Conservation (phyloP, 2,888 invertebrate genomes). For the Brachyptera putata region DNA sequence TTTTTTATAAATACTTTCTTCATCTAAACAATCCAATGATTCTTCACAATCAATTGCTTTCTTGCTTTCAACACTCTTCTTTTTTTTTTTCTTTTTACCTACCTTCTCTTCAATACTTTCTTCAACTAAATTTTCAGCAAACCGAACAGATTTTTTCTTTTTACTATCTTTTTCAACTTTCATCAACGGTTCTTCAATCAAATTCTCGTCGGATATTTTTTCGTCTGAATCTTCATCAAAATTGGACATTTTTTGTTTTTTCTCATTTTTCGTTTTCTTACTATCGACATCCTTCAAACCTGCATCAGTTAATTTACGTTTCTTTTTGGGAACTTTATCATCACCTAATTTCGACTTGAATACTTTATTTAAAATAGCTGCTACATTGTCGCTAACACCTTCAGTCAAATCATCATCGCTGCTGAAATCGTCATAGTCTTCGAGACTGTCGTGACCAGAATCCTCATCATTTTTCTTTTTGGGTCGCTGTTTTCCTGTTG, state of each 20-base stretch:
- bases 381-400: neutral
- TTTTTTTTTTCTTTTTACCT: no score
- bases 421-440: no score
- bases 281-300: slow-evolving; percentile 24
- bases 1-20: neutral
- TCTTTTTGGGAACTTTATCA: neutral
- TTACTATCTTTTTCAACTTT: slow-evolving; percentile 7
- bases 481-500: slow-evolving; percentile 7
- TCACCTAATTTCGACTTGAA: no score
- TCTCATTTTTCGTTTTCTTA: slow-evolving; percentile 21
- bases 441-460: neutral
- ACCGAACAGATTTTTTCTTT: neutral
- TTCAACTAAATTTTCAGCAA: no score
- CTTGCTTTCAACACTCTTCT: no score
- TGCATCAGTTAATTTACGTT: slow-evolving; percentile 21
- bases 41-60: no score
- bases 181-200: slow-evolving; percentile 6
- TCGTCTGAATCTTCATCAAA: slow-evolving; percentile 12
- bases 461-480: neutral
- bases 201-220: neutral
- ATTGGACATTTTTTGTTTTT: neutral
- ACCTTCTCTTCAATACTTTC: neutral
- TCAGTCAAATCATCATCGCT: neutral
- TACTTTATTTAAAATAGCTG: no score
- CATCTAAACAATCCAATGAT: no score